Base-by-base conservation (phyloP, 1,140 invertebrate genomes). In the Pseudomyrmex sp. region DNA sequence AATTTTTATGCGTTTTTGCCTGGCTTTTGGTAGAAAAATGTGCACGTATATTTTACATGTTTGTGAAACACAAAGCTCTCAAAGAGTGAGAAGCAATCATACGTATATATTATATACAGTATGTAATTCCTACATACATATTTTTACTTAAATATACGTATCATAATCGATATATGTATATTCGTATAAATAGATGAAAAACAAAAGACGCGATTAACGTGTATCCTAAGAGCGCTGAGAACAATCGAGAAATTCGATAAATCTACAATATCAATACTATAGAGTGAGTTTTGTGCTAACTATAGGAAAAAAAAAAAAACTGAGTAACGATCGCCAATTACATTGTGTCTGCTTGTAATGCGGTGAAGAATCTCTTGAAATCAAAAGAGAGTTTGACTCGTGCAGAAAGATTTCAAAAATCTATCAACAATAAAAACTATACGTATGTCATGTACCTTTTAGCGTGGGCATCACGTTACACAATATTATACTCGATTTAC, bases 121-220 rank as follows among this genome's bases (percentile, higher is more conserved):
- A 79, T 13, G 35, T 82, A 70, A 87, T 75, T 69, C 82, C 50
- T 82, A 48, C 23, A 50, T 35, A 58, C 61, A 72, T 70, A 84
- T 84, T 74, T 82, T 82, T 84, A 84, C 48, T 15, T 73, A 54
- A 83, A 72, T 56, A 72, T 56, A 74, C 63, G 54, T 74, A 86
- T 74, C 44, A 48, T 62, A 77, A 79, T 66, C 82, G 44, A 35
- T 35, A 35, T 35, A 35, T 35, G 20, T 58, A 58, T 82, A 82
- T 13, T 20, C 46, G 56, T 68, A 35, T 35, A 61, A 87, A 66
- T 73, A 84, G 20, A 46, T 2, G 68, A 58, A 63, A 74, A 44
- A 35, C 35, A 1, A 35, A 35, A 35, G 5, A 35, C 35, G 35
- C 44, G n/a, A 44, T 46, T 65, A 9, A 69, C 20, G 44, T 85